Evolutionary conservation across 2,888 invertebrate genomes (phyloP), one percentile per base, ranked within the genome.

Genomic region (Teleogryllus oceanicus): DNA sequence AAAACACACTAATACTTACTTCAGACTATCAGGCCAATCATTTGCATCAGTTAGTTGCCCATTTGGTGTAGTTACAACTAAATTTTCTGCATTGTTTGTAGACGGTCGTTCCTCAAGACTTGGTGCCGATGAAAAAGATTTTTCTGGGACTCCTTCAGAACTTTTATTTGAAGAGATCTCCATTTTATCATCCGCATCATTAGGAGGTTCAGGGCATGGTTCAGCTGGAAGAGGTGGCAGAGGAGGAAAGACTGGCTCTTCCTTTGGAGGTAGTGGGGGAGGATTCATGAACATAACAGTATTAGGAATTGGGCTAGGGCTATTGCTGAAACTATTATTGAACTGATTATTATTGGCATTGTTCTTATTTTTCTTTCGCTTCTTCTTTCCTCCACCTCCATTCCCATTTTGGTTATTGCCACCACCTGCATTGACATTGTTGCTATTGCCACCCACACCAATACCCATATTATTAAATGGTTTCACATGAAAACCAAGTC

Each of bases 11-110:
- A 11, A 18, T n/a, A 82, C 82, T 81, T 78, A 83, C 83, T 94
- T 93, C 77, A 94, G 88, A 83, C 92, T 92, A 82, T 93, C 92
- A 2, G 95, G 94, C 94, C 94, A 95, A 78, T 92, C 90, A 83
- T 92, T 93, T 16, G 91, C 90, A n/a, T 83, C 83, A 78, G 82
- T 81, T 50, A 83, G 80, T 21, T 83, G 80, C 11, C 85, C 84
- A 74, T 85, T 84, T 5, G 88, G 86, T 78, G 88, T 87, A 20
- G 87, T 85, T 74, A 87, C 86, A 76, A 77, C 50, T 24, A 80
- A 75, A 50, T 50, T 75, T 37, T 78, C 75, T 1, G 62, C 16
- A 49, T 79, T 49, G 24, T 79, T 21, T n/a, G 78, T 18, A 11
- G 80, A 24, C 1, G 80, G 62, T 20, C 80, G 79, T 76, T 81